Conservation (phyloP, 2,888 invertebrate species). For the Drosophila paramelanica region DNA sequence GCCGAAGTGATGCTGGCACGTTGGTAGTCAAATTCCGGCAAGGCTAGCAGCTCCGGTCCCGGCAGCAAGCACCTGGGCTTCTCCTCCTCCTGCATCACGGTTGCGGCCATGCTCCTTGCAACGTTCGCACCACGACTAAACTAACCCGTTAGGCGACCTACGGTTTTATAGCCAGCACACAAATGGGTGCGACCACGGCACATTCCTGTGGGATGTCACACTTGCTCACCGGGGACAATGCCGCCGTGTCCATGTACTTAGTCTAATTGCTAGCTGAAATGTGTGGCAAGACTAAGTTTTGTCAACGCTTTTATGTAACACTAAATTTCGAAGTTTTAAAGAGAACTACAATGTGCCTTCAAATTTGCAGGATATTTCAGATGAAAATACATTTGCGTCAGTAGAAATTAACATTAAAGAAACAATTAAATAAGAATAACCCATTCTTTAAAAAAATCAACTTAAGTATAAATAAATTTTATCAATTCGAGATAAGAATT, state of each 20-base stretch:
- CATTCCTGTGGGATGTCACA: slow-evolving; percentile 49
- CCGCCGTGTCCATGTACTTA: slow-evolving; percentile 37
- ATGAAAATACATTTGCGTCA: no score
- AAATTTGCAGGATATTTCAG: not conserved
- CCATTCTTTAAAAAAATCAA: no score
- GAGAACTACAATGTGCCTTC: not conserved
- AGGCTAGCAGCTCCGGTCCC: slow-evolving; percentile 61
- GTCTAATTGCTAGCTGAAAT: slow-evolving; percentile 39
- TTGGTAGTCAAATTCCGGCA: slow-evolving; percentile 58
- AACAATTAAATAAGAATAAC: no score
- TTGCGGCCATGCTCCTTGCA: slow-evolving; percentile 33
- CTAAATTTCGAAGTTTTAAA: not conserved
- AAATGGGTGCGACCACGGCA: slow-evolving; percentile 46
- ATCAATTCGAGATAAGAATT: no score
- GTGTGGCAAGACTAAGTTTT: slow-evolving; percentile 2
- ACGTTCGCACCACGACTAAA: slow-evolving; percentile 46
- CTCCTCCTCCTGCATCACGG: slow-evolving; percentile 32
- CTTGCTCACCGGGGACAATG: slow-evolving; percentile 23
- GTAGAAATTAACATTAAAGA: no score
- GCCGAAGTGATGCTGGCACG: slow-evolving; percentile 78
- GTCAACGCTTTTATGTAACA: not conserved
- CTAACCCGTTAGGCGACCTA: slow-evolving; percentile 25
- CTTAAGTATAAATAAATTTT: no score
- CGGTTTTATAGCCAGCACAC: slow-evolving; percentile 59
- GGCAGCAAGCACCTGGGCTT: slow-evolving; percentile 58